Evolutionary conservation across 1,140 invertebrate species (phyloP), one percentile per base, ranked within the genome.

Genomic region (Drosophila yakuba): DNA sequence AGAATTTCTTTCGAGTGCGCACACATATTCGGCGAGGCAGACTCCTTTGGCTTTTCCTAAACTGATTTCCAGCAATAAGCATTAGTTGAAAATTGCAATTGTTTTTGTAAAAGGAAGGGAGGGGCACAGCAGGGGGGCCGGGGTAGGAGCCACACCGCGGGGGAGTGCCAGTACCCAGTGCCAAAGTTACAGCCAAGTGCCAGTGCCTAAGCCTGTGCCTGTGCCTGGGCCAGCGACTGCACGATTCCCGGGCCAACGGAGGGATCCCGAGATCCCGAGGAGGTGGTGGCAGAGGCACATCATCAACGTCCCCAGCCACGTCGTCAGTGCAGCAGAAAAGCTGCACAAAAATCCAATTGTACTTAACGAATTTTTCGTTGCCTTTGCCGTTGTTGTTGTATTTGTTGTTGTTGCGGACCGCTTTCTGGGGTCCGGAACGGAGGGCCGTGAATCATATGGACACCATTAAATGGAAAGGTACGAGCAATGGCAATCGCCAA

Each of bases 41-140:
- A 69, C 79, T 88, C 83, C 83, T 79, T 88, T 88, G 80, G 83
- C 79, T 86, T 79, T 73, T 73, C 54, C 79, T 83, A 84, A 91
- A 91, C 83, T 91, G 88, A 88, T 91, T 91, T 91, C 85, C 85
- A 90, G 85, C 90, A 91, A 91, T 91, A 91, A 91, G 90, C 90
- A 91, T 90, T 91, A 91, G 90, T 78, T 90, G 72, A 91, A 91
- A 91, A 90, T 91, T 88, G 85, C 80, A 90, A 90, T 91, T 90
- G 90, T 88, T 89, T 89, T 90, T 84, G 59, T 38, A 68, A 68
- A 75, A 43, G 56, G 38, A 17, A 52, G 8, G 55, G 15, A 59
- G 72, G 45, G 47, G 51, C 28, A 7, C 48, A 7, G 47, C 8
- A 2, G 14, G 47, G 47, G 14, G 39, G 32, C 32, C 7, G 32